phyloP scores from a whole-genome alignment of 2,113 vertebrate species.

The Crypturellus undulatus region DNA sequence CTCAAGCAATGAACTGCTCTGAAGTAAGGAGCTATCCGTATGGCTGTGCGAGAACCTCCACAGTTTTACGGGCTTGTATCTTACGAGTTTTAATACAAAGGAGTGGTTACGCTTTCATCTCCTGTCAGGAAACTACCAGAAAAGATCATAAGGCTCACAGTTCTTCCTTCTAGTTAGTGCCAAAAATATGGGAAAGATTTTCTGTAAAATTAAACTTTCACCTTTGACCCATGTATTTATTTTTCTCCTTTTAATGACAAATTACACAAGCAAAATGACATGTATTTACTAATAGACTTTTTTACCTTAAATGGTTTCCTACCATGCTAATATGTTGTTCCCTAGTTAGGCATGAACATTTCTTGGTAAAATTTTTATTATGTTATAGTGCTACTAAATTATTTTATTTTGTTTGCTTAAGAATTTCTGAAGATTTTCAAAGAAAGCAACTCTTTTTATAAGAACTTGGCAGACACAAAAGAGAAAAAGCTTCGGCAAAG shows the following conservation, averaged over 20 bases:
- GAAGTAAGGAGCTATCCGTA: not conserved
- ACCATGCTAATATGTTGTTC: not conserved
- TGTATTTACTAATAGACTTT: not conserved
- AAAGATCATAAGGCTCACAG: not conserved
- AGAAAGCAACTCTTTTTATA: not conserved
- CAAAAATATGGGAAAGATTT: not conserved
- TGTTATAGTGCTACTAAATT: not conserved
- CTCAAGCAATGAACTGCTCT: not conserved
- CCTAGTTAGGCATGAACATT: not conserved
- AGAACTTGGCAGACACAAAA: not conserved
- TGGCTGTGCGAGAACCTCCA: not conserved
- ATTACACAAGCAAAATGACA: not conserved
- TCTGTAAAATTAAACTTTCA: not conserved
- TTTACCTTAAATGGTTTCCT: conserved; percentile 13
- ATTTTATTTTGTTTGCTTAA: not conserved
- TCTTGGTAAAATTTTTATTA: not conserved
- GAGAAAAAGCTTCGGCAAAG: not conserved
- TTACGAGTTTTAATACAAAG: not conserved
- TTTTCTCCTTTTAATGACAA: conserved; percentile 40
- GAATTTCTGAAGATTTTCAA: not conserved
- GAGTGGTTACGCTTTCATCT: not conserved
- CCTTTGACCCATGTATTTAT: not conserved
- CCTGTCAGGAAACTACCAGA: not conserved
- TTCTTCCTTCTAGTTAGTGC: not conserved
- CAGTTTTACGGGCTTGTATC: not conserved